These are phyloP conservation scores for Enteromius thamalakanensis DNA, from an alignment of 2,797 vertebrate genomes.

Conservation along the genomic window DNA sequence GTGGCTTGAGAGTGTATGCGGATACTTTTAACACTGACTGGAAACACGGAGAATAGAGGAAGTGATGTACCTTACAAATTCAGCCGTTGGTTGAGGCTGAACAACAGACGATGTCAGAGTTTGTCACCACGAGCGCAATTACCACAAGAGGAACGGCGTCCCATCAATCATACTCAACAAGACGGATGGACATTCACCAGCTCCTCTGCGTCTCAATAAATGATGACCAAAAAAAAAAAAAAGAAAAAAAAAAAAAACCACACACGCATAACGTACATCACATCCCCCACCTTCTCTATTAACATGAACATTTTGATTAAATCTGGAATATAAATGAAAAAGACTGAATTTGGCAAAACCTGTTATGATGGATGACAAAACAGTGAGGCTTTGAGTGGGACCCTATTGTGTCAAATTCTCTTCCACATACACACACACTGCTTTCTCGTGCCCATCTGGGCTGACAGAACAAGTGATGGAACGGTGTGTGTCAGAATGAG, in stretches of 20 bases:
- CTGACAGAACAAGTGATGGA: slow-evolving; percentile 16
- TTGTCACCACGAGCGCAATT: slow-evolving; percentile 67
- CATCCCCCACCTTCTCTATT: neutral
- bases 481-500: neutral
- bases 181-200: slow-evolving; percentile 44
- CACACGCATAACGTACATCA: neutral
- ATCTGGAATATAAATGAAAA: neutral
- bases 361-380: slow-evolving; percentile 15
- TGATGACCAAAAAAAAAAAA: neutral
- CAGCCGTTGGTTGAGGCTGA: slow-evolving; percentile 13
- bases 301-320: neutral
- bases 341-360: neutral
- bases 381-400: slow-evolving; percentile 1
- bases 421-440: neutral
- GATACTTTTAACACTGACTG: slow-evolving; percentile 58
- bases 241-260: too few relatives aligned
- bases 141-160: slow-evolving; percentile 53
- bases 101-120: slow-evolving; percentile 61
- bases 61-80: slow-evolving; percentile 20
- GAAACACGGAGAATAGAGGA: slow-evolving; percentile 50
- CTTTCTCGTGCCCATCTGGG: neutral
- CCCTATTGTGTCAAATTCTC: slow-evolving; percentile 25
- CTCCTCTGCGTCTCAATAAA: neutral
- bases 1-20: slow-evolving; percentile 67
- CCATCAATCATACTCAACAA: slow-evolving; percentile 67